Percentiles rank a stretch among this genome's conserved stretches.
phyloP scores from a whole-genome alignment of 2,113 vertebrate genomes.

The Polyodon spathula region DNA sequence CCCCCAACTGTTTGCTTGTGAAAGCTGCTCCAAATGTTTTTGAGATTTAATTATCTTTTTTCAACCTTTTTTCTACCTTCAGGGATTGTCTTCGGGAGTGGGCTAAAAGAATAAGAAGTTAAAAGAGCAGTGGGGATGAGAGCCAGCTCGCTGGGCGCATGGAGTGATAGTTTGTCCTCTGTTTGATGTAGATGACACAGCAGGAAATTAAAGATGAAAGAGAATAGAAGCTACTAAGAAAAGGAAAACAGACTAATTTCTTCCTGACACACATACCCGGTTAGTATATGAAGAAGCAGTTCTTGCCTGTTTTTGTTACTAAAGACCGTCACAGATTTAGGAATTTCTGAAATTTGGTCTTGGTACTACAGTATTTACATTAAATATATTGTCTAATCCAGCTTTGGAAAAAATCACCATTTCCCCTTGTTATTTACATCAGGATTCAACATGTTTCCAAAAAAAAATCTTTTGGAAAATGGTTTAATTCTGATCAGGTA shows the following conservation, averaged over 20 bases:
- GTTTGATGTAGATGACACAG: constrained; percentile 56
- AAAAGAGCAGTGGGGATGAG: constrained; percentile 43
- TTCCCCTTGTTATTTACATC: too few relatives aligned
- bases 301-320: background rate
- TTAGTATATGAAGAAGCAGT: constrained; percentile 23
- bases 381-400: too few relatives aligned
- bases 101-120: constrained; percentile 62
- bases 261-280: constrained; percentile 21
- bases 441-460: too few relatives aligned
- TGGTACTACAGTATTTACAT: too few relatives aligned
- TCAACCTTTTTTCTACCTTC: constrained; percentile 60
- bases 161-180: constrained; percentile 48
- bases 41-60: constrained; percentile 65
- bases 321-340: background rate
- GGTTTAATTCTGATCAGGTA: too few relatives aligned
- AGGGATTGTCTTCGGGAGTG: constrained; percentile 56
- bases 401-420: too few relatives aligned
- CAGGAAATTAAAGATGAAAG: constrained; percentile 56
- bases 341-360: too few relatives aligned
- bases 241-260: constrained; percentile 38
- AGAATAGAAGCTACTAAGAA: constrained; percentile 42
- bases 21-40: constrained; percentile 39
- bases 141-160: constrained; percentile 33
- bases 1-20: constrained; percentile 56
- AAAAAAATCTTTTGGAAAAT: too few relatives aligned